A percentile compares a stretch with the other conserved stretches of the same genome.
Evolutionary conservation across 2,113 vertebrate genomes (phyloP).

Genomic region (Boleophthalmus pectinirostris): DNA sequence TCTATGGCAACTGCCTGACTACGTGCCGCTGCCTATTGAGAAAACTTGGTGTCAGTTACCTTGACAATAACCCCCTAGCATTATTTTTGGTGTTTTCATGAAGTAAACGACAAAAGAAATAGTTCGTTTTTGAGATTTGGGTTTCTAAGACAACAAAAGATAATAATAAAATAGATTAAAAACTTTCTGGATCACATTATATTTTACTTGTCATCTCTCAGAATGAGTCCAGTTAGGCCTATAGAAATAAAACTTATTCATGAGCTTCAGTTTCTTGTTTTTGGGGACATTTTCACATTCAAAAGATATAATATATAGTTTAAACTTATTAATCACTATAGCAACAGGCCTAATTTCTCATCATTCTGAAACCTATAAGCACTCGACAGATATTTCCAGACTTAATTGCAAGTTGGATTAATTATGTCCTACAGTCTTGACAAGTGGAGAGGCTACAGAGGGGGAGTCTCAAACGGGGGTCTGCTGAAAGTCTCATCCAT

Average conservation of each 20-base stretch:
- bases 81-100: constrained; percentile 9
- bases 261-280: too few relatives aligned
- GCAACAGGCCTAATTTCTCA: too few relatives aligned
- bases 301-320: too few relatives aligned
- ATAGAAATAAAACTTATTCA: too few relatives aligned
- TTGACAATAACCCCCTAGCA: constrained; percentile 14
- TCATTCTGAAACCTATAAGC: too few relatives aligned
- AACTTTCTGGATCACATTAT: too few relatives aligned
- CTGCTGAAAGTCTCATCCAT: constrained; percentile 35
- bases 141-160: too few relatives aligned
- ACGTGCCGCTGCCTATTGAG: constrained; percentile 5
- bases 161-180: too few relatives aligned
- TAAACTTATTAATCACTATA: too few relatives aligned
- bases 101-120: neutral
- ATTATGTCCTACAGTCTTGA: constrained; percentile 6
- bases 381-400: neutral
- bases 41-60: constrained; percentile 22
- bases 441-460: neutral
- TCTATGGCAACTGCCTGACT: neutral
- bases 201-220: too few relatives aligned
- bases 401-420: constrained; percentile 24
- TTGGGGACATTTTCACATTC: too few relatives aligned
- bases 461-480: constrained; percentile 10
- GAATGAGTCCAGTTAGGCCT: too few relatives aligned
- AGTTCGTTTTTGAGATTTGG: neutral